These are phyloP conservation scores for Slavum lentiscoides DNA, from an alignment of 2,888 invertebrate species.

Conservation along the genomic window DNA sequence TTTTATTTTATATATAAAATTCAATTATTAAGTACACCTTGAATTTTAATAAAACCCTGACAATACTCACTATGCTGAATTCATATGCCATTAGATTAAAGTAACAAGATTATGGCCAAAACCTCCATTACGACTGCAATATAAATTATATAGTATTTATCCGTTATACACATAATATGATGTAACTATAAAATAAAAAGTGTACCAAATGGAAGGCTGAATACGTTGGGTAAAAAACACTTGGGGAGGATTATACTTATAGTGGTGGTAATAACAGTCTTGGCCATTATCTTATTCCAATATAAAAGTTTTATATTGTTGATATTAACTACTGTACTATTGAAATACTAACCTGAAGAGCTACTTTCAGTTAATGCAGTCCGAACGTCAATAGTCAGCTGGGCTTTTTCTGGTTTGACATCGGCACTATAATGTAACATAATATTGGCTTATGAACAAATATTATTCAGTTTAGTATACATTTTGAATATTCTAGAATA, in stretches of 20 bases:
- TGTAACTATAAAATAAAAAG: not conserved
- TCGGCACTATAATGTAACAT: conserved; percentile 3
- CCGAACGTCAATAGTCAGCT: conserved; percentile 22
- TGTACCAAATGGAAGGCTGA: not conserved
- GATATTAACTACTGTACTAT: not conserved
- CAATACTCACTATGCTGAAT: conserved; percentile 13
- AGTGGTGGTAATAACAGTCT: not conserved
- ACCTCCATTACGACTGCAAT: not conserved
- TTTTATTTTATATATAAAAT: too few relatives aligned
- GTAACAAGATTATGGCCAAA: conserved; percentile 1
- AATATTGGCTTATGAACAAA: not conserved
- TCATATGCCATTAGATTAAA: not conserved
- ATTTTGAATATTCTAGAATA: too few relatives aligned
- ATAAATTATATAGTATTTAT: too few relatives aligned
- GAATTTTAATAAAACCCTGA: not conserved
- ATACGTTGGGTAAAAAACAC: not conserved
- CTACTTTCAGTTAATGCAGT: conserved; percentile 66
- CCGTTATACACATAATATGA: too few relatives aligned
- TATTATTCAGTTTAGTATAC: too few relatives aligned
- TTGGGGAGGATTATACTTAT: too few relatives aligned
- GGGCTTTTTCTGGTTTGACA: conserved; percentile 14
- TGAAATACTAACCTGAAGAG: conserved; percentile 62
- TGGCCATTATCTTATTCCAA: conserved; percentile 13
- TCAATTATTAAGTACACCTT: too few relatives aligned
- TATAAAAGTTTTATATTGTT: not conserved